phyloP scores from a whole-genome alignment of 2,113 vertebrate genomes.

The Aramus guarauna region DNA sequence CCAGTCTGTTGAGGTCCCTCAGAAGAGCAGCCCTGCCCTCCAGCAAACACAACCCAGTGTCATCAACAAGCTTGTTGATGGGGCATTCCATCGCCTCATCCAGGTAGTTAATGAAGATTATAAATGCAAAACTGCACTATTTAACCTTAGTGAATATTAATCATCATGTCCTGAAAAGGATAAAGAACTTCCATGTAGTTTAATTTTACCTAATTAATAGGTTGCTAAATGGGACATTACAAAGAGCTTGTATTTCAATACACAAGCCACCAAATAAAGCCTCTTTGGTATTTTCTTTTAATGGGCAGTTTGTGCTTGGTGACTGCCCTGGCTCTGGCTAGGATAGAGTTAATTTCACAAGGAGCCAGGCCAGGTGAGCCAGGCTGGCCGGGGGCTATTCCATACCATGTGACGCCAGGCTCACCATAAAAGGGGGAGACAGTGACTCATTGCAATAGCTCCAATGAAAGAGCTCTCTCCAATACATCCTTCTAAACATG shows the following conservation, averaged over 20 bases:
- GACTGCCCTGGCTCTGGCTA: no score
- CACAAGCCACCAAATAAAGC: neutral
- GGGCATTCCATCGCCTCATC: neutral
- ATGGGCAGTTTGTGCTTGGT: neutral
- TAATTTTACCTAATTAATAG: constrained; percentile 37
- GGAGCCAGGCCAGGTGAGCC: no score
- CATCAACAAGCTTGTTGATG: neutral
- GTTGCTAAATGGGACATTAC: neutral
- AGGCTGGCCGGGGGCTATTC: no score
- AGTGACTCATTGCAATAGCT: constrained; percentile 1
- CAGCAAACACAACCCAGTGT: neutral
- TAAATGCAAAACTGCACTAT: neutral
- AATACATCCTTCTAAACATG: neutral
- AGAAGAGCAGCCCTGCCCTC: neutral
- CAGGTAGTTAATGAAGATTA: neutral
- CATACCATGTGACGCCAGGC: no score
- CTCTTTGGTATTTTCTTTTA: neutral
- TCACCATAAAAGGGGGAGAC: no score
- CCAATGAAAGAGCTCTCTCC: neutral
- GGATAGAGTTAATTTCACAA: no score
- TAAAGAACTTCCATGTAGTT: neutral
- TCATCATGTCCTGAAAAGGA: neutral
- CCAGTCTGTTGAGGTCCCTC: neutral
- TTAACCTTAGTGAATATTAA: constrained; percentile 3
- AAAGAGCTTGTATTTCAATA: neutral